Evolutionary conservation across 2,888 invertebrate genomes (phyloP), one percentile per base, ranked within the genome.

Genomic region (Leptogaster cylindrica): DNA sequence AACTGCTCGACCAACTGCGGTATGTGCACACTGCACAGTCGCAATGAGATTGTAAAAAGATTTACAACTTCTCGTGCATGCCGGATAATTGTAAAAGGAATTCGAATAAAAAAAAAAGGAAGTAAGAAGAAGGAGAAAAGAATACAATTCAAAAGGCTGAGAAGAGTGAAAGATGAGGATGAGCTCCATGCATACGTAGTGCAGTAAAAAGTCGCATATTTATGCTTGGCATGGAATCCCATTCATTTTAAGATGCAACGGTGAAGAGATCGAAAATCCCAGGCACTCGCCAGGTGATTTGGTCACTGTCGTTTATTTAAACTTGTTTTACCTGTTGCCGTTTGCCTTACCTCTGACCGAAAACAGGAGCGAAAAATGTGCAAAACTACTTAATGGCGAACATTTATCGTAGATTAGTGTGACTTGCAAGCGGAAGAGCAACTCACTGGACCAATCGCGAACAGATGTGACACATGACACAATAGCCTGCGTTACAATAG

Each of bases 31-130:
- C 18, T n/a, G 61, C 44, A 6, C 61, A 44, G 8, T 23, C 44
- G 25, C 14, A 44, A 41, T 16, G 10, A 61, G 61, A 44, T 61
- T 61, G 61, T 61, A 61, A 61, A 61, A 44, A 61, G 61, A 61
- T 61, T 61, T 44, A 61, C 61, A 61, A 44, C 61, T 61, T 61
- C 61, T 44, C 61, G 61, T 61, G 61, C 44, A 61, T 10, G 61
- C 27, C n/a, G 44, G 44, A 44, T 41, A 61, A 44, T 61, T 61
- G 61, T 61, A 61, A 61, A 61, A 44, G 28, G 61, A 28, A 61
- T 27, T 28, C 28, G 8, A 61, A 12, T 8, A 44, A 44, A 27
- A 23, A n/a, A 16, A 12, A 55, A n/a, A 55, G n/a, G 28, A 55
- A 31, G 18, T 10, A 33, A n/a, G 10, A 12, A 55, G n/a, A 55